These are phyloP conservation scores for Coregonus clupeaformis DNA, from an alignment of 2,113 vertebrate species.

Conservation along the genomic window DNA sequence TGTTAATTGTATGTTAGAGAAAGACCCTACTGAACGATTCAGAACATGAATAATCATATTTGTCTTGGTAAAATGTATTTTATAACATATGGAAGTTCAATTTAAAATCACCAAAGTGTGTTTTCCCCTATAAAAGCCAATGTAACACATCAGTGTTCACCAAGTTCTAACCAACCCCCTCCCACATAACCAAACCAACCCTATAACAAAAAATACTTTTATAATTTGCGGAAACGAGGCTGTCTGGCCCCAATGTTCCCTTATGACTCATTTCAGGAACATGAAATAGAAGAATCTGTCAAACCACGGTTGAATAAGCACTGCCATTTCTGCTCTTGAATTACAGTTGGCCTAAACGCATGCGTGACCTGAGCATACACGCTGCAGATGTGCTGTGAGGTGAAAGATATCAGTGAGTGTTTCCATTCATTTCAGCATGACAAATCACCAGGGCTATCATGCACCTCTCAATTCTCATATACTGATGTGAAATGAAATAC, in stretches of 20 bases:
- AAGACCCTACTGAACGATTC: too few relatives aligned
- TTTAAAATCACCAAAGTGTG: too few relatives aligned
- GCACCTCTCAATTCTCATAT: background rate
- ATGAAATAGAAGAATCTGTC: background rate
- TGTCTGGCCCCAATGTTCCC: background rate
- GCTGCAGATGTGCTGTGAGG: background rate
- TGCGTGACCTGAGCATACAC: background rate
- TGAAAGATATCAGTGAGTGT: background rate
- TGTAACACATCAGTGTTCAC: too few relatives aligned
- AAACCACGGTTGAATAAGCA: background rate
- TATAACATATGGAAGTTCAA: too few relatives aligned
- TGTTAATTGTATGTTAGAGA: too few relatives aligned
- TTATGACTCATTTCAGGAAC: background rate
- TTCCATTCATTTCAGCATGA: background rate
- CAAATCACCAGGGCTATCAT: background rate
- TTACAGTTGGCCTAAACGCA: background rate
- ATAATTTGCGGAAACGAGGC: too few relatives aligned
- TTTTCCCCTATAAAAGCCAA: too few relatives aligned
- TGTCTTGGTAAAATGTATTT: too few relatives aligned
- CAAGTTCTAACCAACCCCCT: too few relatives aligned
- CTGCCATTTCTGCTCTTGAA: background rate
- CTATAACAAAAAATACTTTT: too few relatives aligned
- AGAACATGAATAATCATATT: too few relatives aligned
- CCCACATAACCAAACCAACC: too few relatives aligned
- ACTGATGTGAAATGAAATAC: background rate